phyloP scores from a whole-genome alignment of 2,113 vertebrate genomes.

The Xiphorhynchus elegans region DNA sequence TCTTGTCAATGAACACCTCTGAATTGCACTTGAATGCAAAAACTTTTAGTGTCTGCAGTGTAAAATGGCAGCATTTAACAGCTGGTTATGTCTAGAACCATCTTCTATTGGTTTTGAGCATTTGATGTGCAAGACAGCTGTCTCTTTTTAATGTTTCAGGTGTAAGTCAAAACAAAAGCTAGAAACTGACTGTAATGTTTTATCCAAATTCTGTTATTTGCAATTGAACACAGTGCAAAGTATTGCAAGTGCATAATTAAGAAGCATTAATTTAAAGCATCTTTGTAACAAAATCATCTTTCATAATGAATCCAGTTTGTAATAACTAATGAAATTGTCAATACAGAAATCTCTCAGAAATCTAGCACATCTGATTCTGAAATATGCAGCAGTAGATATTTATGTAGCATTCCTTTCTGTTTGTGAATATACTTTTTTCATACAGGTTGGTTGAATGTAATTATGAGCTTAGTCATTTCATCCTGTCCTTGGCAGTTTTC shows the following conservation, averaged over 20 bases:
- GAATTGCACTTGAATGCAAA: background rate
- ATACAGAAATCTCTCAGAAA: background rate
- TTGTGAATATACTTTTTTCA: background rate
- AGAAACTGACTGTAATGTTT: background rate
- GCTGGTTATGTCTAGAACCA: background rate
- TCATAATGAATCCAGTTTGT: background rate
- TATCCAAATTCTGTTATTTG: background rate
- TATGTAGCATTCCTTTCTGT: background rate
- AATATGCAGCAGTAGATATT: background rate
- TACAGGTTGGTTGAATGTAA: background rate
- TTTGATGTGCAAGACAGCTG: background rate
- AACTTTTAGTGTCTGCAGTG: background rate
- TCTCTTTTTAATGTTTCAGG: background rate
- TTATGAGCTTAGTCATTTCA: background rate
- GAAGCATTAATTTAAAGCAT: background rate
- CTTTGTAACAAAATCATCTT: background rate
- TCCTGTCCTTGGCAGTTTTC: background rate
- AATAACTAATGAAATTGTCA: background rate
- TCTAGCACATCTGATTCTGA: background rate
- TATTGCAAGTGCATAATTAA: background rate
- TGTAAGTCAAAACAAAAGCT: background rate
- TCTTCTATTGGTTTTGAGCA: background rate
- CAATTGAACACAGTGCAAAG: background rate
- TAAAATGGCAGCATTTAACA: background rate
- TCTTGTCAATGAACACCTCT: background rate